These are phyloP conservation scores for Ctenicera cuprea DNA, from an alignment of 2,888 invertebrate species.

Conservation along the genomic window DNA sequence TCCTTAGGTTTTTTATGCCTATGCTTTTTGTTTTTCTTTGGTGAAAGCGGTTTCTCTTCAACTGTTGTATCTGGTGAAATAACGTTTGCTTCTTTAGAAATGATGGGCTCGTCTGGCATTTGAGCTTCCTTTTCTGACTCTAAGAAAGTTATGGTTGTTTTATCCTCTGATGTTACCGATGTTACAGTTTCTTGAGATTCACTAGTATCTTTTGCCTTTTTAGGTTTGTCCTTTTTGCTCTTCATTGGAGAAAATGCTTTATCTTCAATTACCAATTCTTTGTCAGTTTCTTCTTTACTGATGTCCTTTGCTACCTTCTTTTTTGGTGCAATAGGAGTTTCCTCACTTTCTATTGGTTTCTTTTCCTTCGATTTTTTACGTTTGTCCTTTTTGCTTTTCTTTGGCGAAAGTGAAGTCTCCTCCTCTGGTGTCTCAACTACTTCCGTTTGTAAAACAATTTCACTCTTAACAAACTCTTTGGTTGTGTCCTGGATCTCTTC, in stretches of 20 bases:
- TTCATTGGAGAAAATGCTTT: not conserved
- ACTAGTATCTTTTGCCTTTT: not conserved
- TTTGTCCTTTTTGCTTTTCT: conserved; percentile 16
- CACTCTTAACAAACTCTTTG: too few relatives aligned
- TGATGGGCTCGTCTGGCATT: not conserved
- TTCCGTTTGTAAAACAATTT: too few relatives aligned
- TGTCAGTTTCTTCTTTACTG: not conserved
- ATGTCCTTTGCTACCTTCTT: not conserved
- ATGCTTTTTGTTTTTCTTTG: not conserved
- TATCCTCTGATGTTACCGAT: not conserved
- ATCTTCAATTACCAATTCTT: not conserved
- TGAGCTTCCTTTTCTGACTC: conserved; percentile 24
- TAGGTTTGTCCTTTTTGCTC: conserved; percentile 2
- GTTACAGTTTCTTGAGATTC: not conserved
- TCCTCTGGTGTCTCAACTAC: not conserved
- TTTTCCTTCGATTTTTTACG: not conserved
- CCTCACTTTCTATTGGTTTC: not conserved
- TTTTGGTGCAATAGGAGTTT: not conserved
- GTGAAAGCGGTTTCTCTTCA: not conserved
- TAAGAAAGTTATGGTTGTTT: conserved; percentile 4
- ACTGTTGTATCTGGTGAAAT: not conserved
- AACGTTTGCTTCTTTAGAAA: not conserved
- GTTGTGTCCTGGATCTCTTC: not conserved
- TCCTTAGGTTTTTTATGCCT: not conserved
- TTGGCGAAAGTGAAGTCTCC: not conserved